Evolutionary conservation across 2,113 vertebrate genomes (phyloP).

Genomic region (Gadus chalcogrammus): DNA sequence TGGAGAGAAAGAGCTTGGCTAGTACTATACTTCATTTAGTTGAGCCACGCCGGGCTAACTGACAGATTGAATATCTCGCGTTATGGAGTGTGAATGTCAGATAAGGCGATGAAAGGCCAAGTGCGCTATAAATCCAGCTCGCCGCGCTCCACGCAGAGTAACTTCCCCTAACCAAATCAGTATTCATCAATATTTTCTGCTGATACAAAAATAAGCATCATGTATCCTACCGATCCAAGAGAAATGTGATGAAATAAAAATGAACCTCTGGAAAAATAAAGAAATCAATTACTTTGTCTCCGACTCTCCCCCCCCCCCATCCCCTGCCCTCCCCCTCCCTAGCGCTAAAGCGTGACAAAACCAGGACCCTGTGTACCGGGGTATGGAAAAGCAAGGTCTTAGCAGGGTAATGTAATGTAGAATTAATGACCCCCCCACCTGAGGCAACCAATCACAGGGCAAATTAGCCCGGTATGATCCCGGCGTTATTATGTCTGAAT

Average conservation of each 20-base stretch:
- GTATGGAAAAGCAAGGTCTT: not conserved
- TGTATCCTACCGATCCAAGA: not conserved
- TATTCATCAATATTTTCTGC: no score
- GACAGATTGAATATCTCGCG: slow-evolving; percentile 27
- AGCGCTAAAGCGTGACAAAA: not conserved
- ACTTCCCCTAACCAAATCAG: no score
- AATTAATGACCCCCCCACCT: slow-evolving; percentile 12
- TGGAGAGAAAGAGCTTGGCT: not conserved
- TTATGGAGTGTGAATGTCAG: slow-evolving; percentile 27
- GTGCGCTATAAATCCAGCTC: slow-evolving; percentile 7
- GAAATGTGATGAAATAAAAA: not conserved
- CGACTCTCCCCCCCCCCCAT: no score
- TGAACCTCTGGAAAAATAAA: not conserved
- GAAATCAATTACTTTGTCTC: no score
- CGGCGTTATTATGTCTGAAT: slow-evolving; percentile 29
- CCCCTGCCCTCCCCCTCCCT: no score
- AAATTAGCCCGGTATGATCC: slow-evolving; percentile 16
- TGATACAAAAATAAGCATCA: no score
- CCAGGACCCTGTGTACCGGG: not conserved
- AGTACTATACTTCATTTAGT: slow-evolving; percentile 17
- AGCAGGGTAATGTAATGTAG: slow-evolving; percentile 2
- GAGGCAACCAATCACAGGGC: slow-evolving; percentile 20
- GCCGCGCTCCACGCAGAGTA: no score
- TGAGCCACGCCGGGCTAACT: not conserved
- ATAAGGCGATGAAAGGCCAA: slow-evolving; percentile 28